Evolutionary conservation across 2,888 invertebrate genomes (phyloP).

Genomic region (Gymnoscelis rufifasciata): DNA sequence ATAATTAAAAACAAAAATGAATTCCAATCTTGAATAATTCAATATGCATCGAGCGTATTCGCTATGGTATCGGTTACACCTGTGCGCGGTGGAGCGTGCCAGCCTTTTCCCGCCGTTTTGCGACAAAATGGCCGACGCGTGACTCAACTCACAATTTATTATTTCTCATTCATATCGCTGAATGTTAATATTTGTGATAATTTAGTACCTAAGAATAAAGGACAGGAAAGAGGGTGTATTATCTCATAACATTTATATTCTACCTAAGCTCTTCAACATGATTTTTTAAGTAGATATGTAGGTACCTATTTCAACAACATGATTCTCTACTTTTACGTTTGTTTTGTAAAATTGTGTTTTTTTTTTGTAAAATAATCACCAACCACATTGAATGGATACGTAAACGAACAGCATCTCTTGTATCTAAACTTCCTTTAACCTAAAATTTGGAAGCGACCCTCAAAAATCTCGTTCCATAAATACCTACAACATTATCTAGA

Average conservation of each 20-base stretch:
- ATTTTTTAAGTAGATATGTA: too few relatives aligned
- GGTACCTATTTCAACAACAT: too few relatives aligned
- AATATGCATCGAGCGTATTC: slow-evolving; percentile 31
- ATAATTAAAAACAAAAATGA: slow-evolving; percentile 22
- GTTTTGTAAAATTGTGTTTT: too few relatives aligned
- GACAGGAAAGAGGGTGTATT: background rate
- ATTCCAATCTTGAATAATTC: slow-evolving; percentile 35
- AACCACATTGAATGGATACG: too few relatives aligned
- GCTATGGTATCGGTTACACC: slow-evolving; percentile 54
- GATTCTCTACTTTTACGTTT: too few relatives aligned
- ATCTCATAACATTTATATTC: too few relatives aligned
- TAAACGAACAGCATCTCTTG: too few relatives aligned
- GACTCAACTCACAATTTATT: slow-evolving; percentile 46
- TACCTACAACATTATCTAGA: slow-evolving; percentile 37
- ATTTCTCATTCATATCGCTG: slow-evolving; percentile 43
- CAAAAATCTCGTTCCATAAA: slow-evolving; percentile 11
- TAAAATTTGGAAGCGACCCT: too few relatives aligned
- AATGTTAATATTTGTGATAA: slow-evolving; percentile 23
- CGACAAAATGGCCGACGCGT: slow-evolving; percentile 72
- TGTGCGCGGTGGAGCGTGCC: slow-evolving; percentile 50
- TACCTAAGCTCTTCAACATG: too few relatives aligned
- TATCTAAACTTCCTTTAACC: too few relatives aligned
- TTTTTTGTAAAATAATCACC: too few relatives aligned
- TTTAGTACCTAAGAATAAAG: slow-evolving; percentile 5
- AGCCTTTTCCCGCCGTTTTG: slow-evolving; percentile 60